These are phyloP conservation scores for Romanogobio albipinnatus DNA, from an alignment of 2,113 vertebrate species.

Conservation along the genomic window DNA sequence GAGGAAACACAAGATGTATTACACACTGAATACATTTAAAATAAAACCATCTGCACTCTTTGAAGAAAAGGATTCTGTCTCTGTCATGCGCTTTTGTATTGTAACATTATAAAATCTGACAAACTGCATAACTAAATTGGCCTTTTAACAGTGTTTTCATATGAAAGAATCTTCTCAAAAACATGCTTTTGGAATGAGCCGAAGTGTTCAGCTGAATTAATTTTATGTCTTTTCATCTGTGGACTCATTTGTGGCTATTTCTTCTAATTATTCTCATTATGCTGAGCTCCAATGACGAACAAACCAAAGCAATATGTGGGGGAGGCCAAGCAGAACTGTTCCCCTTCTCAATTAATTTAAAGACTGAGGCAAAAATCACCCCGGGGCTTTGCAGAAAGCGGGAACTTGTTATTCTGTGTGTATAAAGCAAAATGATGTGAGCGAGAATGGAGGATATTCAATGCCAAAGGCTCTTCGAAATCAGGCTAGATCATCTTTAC, in stretches of 20 bases:
- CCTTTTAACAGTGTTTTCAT: not conserved
- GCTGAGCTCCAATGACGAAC: constrained; percentile 14
- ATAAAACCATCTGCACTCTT: not conserved
- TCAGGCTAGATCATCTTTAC: not conserved
- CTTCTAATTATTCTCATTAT: constrained; percentile 45
- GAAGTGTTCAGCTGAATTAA: not conserved
- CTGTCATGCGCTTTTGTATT: not conserved
- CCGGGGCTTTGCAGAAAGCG: not conserved
- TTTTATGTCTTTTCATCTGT: constrained; percentile 12
- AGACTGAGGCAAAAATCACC: not conserved
- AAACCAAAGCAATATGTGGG: constrained; percentile 35
- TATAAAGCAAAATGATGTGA: not conserved
- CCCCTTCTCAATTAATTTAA: constrained; percentile 34
- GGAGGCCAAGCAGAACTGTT: constrained; percentile 39
- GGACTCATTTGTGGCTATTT: constrained; percentile 28
- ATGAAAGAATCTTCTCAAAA: not conserved
- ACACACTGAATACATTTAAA: not conserved
- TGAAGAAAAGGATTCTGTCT: no score
- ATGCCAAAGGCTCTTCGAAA: constrained; percentile 2
- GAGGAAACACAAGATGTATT: not conserved
- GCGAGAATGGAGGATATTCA: not conserved
- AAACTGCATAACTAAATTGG: not conserved
- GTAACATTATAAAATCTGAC: not conserved
- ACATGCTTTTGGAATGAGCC: not conserved
- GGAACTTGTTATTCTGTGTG: not conserved